A percentile compares a stretch with the other conserved stretches of the same genome.
Conservation (phyloP, 2,113 vertebrate species). For the Calidris pugnax region DNA sequence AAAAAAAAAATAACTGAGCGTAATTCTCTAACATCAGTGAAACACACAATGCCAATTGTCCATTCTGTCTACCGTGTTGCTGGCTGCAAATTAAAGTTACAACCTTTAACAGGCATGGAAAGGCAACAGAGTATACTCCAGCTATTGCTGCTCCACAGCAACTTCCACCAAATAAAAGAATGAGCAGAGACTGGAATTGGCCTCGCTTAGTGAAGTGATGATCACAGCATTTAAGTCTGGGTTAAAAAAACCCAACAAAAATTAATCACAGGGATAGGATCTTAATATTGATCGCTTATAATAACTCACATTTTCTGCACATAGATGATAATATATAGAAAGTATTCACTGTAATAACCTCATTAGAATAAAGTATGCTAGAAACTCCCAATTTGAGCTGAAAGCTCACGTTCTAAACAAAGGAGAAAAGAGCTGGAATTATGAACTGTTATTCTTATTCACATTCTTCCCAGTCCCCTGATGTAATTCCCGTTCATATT, state of each 20-base stretch:
- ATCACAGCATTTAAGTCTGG: not conserved
- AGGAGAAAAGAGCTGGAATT: not conserved
- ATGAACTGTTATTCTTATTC: not conserved
- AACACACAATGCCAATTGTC: accelerated
- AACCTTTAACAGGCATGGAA: not conserved
- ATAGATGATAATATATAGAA: not conserved
- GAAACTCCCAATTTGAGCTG: not conserved
- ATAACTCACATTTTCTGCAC: not conserved
- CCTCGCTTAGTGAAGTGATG: not conserved
- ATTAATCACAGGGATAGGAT: not conserved
- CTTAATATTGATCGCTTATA: not conserved
- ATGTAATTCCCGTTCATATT: not conserved
- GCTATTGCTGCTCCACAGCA: not conserved
- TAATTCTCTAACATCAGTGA: not conserved
- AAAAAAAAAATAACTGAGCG: not conserved
- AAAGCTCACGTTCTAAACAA: not conserved
- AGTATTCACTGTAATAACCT: not conserved
- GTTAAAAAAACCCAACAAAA: not conserved
- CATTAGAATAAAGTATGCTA: not conserved
- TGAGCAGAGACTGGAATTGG: not conserved
- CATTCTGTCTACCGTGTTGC: not conserved
- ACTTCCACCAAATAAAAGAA: not conserved
- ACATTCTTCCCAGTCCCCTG: not conserved
- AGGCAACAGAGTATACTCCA: not conserved
- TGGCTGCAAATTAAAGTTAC: not conserved